These are phyloP conservation scores for Lymantria dispar DNA, from an alignment of 2,888 invertebrate genomes.

Conservation along the genomic window DNA sequence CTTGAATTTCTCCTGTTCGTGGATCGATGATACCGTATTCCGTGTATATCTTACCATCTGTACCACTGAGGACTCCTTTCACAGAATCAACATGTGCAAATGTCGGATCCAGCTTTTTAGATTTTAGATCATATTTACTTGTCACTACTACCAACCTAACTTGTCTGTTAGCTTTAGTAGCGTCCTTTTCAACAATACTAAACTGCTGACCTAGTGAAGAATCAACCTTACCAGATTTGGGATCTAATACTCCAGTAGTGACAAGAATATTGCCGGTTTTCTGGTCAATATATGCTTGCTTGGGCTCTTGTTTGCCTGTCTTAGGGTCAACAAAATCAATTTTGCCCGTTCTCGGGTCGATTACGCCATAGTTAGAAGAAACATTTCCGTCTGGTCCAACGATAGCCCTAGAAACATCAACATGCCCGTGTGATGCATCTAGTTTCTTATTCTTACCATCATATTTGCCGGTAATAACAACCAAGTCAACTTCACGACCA, in stretches of 20 bases:
- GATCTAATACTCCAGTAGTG: constrained; percentile 84
- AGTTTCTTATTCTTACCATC: constrained; percentile 82
- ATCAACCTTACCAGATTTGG: constrained; percentile 85
- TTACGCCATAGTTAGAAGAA: constrained; percentile 85
- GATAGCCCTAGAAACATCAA: constrained; percentile 83
- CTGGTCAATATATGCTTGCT: constrained; percentile 87
- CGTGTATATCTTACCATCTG: constrained; percentile 85
- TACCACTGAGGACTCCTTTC: constrained; percentile 75
- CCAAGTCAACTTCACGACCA: constrained; percentile 79
- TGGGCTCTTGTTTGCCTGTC: constrained; percentile 84
- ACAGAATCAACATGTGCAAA: constrained; percentile 77
- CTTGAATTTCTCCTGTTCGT: constrained; percentile 78
- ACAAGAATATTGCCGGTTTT: constrained; percentile 86
- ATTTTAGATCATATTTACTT: constrained; percentile 83
- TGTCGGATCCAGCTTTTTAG: constrained; percentile 74
- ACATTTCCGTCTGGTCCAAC: constrained; percentile 80
- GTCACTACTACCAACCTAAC: constrained; percentile 83
- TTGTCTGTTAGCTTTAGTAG: constrained; percentile 84
- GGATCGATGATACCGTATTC: constrained; percentile 85
- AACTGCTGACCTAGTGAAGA: constrained; percentile 86
- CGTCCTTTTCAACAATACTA: constrained; percentile 85
- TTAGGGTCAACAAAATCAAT: constrained; percentile 84
- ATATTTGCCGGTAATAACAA: constrained; percentile 83
- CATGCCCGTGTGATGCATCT: constrained; percentile 70
- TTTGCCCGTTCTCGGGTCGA: constrained; percentile 85